Percentiles rank a stretch among this genome's conserved stretches.
These are phyloP conservation scores for Heliconius hermathena DNA, from an alignment of 1,140 invertebrate species.

Conservation along the genomic window DNA sequence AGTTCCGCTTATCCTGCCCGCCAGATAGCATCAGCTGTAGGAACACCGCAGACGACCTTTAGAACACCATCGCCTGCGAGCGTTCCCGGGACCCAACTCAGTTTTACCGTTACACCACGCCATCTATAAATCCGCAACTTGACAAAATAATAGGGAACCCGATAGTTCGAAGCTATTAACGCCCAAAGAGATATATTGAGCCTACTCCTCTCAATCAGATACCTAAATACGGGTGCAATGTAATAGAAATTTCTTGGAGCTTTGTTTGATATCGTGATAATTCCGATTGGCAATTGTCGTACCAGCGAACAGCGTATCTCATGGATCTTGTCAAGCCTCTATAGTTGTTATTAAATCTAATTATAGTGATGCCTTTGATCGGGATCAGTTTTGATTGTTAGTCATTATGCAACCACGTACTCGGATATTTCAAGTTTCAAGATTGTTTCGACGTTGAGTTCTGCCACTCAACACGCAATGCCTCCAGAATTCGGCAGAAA, in stretches of 20 bases:
- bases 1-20: conserved; percentile 37
- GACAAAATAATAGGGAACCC: conserved; percentile 78
- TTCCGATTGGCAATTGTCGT: conserved; percentile 44
- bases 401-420: not conserved
- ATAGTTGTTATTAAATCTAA: conserved; percentile 26
- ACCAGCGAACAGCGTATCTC: conserved; percentile 16
- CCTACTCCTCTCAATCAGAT: conserved; percentile 74
- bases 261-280: conserved; percentile 51
- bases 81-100: conserved; percentile 57
- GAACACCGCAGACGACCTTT: conserved; percentile 57
- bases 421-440: not conserved
- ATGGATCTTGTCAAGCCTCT: conserved; percentile 28
- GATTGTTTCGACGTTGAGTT: no score
- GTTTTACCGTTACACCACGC: conserved; percentile 62
- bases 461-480: no score
- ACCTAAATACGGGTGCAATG: conserved; percentile 68
- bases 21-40: conserved; percentile 43
- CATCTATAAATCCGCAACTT: conserved; percentile 75
- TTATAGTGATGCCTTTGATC: conserved; percentile 24
- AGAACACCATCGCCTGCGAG: conserved; percentile 52
- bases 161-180: conserved; percentile 76
- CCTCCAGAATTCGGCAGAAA: no score
- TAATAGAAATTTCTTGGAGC: conserved; percentile 64
- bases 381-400: conserved; percentile 22
- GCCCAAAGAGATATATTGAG: conserved; percentile 76